phyloP scores from a whole-genome alignment of 2,888 invertebrate genomes.

The Brachylomia viminalis region DNA sequence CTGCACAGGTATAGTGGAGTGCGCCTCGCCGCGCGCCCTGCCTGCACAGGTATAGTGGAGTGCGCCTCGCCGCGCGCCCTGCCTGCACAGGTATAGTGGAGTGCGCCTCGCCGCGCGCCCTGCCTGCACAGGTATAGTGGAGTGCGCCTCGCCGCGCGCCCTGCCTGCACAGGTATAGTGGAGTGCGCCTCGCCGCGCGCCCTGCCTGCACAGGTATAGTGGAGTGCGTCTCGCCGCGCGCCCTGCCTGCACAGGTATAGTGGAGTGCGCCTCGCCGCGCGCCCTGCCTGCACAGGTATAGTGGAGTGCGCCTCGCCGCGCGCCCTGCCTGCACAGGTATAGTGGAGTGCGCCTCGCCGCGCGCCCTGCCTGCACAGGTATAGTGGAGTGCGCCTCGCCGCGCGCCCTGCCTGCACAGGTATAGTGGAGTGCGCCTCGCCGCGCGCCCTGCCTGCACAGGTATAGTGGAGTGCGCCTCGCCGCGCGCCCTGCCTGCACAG shows the following conservation, averaged over 20 bases:
- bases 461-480: slow-evolving; percentile 86
- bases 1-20: no score
- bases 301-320: slow-evolving; percentile 85
- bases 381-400: slow-evolving; percentile 85
- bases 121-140: no score
- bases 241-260: no score
- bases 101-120: slow-evolving; percentile 80
- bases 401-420: slow-evolving; percentile 73
- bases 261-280: slow-evolving; percentile 84
- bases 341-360: slow-evolving; percentile 85
- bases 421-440: slow-evolving; percentile 86
- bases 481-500: slow-evolving; percentile 74
- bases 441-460: slow-evolving; percentile 72
- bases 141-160: slow-evolving; percentile 82
- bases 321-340: slow-evolving; percentile 70
- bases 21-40: slow-evolving; percentile 79
- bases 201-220: no score
- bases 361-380: slow-evolving; percentile 73
- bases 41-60: no score
- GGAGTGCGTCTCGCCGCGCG: slow-evolving; percentile 84
- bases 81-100: no score
- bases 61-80: slow-evolving; percentile 81
- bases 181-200: slow-evolving; percentile 83
- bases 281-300: slow-evolving; percentile 71
- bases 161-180: no score